A percentile compares a stretch with the other conserved stretches of the same genome.
Evolutionary conservation across 2,113 vertebrate genomes (phyloP).

Genomic region (Arizona elegans): DNA sequence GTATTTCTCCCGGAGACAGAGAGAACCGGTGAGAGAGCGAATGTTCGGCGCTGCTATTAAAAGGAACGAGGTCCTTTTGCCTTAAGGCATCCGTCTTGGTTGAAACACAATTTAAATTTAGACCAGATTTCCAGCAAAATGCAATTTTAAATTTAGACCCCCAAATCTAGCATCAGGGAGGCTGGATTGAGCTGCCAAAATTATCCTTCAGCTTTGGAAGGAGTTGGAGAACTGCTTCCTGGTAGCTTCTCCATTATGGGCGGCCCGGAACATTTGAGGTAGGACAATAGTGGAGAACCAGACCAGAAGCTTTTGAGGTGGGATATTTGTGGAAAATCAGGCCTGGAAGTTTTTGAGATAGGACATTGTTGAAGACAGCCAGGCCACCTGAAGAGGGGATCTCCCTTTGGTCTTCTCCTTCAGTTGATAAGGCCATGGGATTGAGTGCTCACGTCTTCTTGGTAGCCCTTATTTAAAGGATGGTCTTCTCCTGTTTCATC

Average conservation of each 20-base stretch:
- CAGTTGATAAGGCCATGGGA: neutral
- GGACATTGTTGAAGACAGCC: neutral
- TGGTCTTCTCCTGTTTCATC: no score
- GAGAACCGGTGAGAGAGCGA: no score
- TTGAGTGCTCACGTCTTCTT: no score
- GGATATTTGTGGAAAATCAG: neutral
- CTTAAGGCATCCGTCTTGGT: neutral
- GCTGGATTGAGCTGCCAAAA: neutral
- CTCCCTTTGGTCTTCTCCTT: neutral
- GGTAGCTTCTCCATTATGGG: neutral
- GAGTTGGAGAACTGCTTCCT: neutral
- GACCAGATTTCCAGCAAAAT: neutral
- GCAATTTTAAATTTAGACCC: neutral
- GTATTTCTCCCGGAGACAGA: neutral
- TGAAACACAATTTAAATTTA: neutral
- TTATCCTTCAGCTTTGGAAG: neutral
- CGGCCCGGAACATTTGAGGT: neutral
- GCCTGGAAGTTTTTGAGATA: no score
- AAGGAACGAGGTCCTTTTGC: neutral
- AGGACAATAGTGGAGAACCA: no score
- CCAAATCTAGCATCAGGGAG: neutral
- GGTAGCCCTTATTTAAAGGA: no score
- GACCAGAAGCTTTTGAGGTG: neutral
- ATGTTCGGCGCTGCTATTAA: neutral
- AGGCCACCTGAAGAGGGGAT: neutral